Conservation (phyloP, 2,797 vertebrate species). For the Amniataba percoides region DNA sequence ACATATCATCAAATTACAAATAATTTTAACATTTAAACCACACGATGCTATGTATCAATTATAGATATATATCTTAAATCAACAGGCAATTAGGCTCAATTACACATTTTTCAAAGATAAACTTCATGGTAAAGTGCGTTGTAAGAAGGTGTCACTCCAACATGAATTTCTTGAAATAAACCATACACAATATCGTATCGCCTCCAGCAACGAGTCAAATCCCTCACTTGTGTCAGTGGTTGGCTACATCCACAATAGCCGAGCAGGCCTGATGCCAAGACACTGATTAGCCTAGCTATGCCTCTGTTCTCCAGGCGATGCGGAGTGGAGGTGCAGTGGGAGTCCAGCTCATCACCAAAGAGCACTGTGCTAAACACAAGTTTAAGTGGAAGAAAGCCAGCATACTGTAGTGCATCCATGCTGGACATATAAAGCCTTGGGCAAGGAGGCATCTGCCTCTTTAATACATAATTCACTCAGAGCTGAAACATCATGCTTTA, state of each 20-base stretch:
- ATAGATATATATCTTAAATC: not conserved
- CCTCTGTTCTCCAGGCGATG: conserved; percentile 75
- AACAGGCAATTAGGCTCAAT: not conserved
- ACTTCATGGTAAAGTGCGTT: not conserved
- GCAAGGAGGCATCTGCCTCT: conserved; percentile 82
- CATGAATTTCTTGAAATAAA: conserved; percentile 65
- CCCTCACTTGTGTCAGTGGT: conserved; percentile 70
- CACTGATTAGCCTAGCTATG: conserved; percentile 80
- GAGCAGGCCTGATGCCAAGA: conserved; percentile 78
- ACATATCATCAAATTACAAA: not conserved
- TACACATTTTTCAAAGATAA: not conserved
- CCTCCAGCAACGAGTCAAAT: conserved; percentile 66
- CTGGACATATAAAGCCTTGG: conserved; percentile 81
- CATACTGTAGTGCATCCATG: conserved; percentile 78
- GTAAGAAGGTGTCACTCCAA: conserved; percentile 19
- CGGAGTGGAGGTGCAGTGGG: conserved; percentile 75
- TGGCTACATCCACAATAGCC: conserved; percentile 75
- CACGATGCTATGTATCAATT: not conserved
- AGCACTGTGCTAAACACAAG: conserved; percentile 80
- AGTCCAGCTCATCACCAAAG: conserved; percentile 80
- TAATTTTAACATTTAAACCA: not conserved
- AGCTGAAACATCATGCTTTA: conserved; percentile 77
- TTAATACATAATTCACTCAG: conserved; percentile 84
- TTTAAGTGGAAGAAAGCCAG: conserved; percentile 84
- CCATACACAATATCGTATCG: conserved; percentile 52